Base-by-base conservation (phyloP, 2,797 vertebrate genomes). In the Vireo griseus region DNA sequence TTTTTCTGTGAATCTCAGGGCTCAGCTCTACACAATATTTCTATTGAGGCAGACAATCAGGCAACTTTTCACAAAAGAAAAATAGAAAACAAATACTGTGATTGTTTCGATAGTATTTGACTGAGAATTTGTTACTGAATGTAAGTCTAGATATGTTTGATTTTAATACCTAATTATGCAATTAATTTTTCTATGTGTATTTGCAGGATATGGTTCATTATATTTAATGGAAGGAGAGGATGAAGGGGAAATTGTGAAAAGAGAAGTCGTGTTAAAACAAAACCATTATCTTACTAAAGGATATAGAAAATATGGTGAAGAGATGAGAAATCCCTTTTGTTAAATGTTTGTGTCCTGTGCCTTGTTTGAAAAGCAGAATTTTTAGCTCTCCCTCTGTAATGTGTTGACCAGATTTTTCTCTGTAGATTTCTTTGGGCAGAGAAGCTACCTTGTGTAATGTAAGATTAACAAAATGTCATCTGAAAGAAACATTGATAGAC, bases 381-480 rank as follows among this genome's bases (percentile, higher is more conserved):
- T 57, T 93, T 94, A 78, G 29, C 19, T 84, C 21, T 73, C 14
- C 12, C 11, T 69, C 31, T 52, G 4, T 79, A 92, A 82, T 79
- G 17, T 24, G 35, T 83, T 86, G 61, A 80, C 39, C 90, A 88
- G 79, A 93, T 72, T 88, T 87, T 82, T 71, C 57, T 57, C 59
- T 25, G 28, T 8, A 39, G 33, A 84, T 51, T 93, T n/a, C 57
- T 86, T 95, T 71, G 61, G 37, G 29, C 25, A 71, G 33, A 48
- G 42, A 91, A 93, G 42, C 16, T 82, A 63, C n/a, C 87, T 87
- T 78, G 18, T 91, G 54, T 54, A 92, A 92, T 42, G 13, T 29
- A 88, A 91, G 44, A 91, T 92, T 87, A 91, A 71, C 52, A 83
- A 94, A 93, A 87, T 80, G 85, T 69, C 33, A 78, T 76, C 57